Conservation (phyloP, 2,113 vertebrate genomes). For the Malurus elegans region DNA sequence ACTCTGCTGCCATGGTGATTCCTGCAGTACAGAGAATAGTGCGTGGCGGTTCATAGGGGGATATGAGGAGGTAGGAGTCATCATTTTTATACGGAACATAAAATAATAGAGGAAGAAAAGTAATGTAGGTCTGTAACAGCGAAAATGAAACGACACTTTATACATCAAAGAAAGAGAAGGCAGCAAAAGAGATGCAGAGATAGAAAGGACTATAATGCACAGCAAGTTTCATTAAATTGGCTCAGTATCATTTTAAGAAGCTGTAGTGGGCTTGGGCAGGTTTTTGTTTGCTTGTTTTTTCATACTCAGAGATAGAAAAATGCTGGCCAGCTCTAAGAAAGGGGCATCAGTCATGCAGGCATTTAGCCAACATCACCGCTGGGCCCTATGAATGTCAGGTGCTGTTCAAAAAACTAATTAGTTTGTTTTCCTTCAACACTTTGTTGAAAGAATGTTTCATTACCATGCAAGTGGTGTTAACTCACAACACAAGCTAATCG, state of each 20-base stretch:
- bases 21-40: background rate
- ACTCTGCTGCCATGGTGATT: slow-evolving; percentile 22
- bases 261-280: background rate
- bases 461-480: slow-evolving; percentile 42
- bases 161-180: background rate
- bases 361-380: slow-evolving; percentile 5
- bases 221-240: background rate
- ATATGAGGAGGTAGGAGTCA: background rate
- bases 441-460: slow-evolving; percentile 57
- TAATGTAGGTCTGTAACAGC: background rate
- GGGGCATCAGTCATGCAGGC: slow-evolving; percentile 25
- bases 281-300: background rate
- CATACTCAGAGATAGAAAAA: background rate
- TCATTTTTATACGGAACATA: background rate
- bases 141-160: background rate
- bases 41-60: background rate
- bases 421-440: slow-evolving; percentile 34
- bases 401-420: slow-evolving; percentile 55
- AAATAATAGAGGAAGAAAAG: background rate
- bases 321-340: background rate
- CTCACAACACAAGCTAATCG: slow-evolving; percentile 20
- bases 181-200: background rate
- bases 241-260: background rate
- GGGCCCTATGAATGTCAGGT: slow-evolving; percentile 38
- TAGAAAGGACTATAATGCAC: background rate